Percentiles rank a stretch among this genome's conserved stretches.
These are phyloP conservation scores for Corbicula japonica DNA, from an alignment of 2,888 invertebrate species.

Conservation along the genomic window DNA sequence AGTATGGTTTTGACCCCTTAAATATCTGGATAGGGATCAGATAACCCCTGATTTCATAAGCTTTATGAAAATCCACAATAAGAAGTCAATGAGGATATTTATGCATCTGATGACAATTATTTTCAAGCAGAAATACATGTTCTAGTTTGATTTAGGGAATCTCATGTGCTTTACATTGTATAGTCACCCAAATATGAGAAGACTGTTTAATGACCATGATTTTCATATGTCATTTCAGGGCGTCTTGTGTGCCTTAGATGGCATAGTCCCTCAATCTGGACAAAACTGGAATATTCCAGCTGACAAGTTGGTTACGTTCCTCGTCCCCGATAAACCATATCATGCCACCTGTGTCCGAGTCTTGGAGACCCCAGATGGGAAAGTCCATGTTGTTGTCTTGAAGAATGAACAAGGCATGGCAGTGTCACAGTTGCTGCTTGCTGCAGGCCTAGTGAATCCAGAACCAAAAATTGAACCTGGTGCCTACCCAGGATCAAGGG, in stretches of 20 bases:
- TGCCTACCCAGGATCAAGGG: background rate
- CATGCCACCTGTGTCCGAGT: conserved; percentile 6
- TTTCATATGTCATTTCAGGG: conserved; percentile 30
- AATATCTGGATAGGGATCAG: too few relatives aligned
- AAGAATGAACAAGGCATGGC: conserved; percentile 21
- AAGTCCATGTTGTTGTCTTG: conserved; percentile 21
- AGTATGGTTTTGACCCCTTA: too few relatives aligned
- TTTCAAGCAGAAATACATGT: too few relatives aligned
- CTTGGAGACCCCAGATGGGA: background rate
- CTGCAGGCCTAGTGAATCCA: conserved; percentile 35
- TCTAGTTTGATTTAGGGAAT: too few relatives aligned
- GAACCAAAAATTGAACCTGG: conserved; percentile 13
- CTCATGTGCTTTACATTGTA: too few relatives aligned
- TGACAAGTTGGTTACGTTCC: background rate
- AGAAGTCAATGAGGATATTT: too few relatives aligned
- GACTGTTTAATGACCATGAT: too few relatives aligned
- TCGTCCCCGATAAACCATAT: conserved; percentile 14
- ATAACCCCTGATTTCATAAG: too few relatives aligned
- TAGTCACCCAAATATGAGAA: too few relatives aligned
- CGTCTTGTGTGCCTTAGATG: conserved; percentile 37
- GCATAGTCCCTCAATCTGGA: conserved; percentile 18
- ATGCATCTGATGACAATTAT: too few relatives aligned
- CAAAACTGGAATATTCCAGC: conserved; percentile 14
- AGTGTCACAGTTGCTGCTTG: conserved; percentile 35
- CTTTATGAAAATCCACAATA: too few relatives aligned